phyloP scores from a whole-genome alignment of 2,888 invertebrate genomes.

The Trichopoda pennipes region DNA sequence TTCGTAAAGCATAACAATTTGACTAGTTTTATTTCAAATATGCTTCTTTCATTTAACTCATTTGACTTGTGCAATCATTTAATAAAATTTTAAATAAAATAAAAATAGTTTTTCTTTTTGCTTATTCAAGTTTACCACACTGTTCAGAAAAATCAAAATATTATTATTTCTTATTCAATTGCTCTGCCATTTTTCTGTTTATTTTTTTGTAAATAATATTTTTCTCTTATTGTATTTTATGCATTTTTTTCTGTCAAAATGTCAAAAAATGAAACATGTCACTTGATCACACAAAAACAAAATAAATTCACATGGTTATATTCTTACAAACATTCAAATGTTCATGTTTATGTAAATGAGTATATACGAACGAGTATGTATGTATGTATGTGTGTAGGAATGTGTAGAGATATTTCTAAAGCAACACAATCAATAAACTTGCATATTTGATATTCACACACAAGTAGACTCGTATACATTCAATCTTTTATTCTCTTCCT shows the following conservation, averaged over 20 bases:
- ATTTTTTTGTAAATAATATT: neutral
- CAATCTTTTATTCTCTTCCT: too few species aligned
- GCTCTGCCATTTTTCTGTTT: conserved; percentile 29
- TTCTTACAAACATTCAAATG: neutral
- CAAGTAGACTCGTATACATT: neutral
- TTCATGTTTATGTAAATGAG: neutral
- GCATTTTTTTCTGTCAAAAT: conserved; percentile 61
- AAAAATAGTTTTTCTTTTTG: neutral
- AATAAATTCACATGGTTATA: conserved; percentile 1
- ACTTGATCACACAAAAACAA: conserved; percentile 52
- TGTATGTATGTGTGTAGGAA: neutral
- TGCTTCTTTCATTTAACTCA: neutral
- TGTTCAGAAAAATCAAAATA: conserved; percentile 27
- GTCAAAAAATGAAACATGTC: conserved; percentile 65
- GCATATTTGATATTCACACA: conserved; percentile 42
- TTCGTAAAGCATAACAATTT: conserved; percentile 6
- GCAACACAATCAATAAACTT: conserved; percentile 30
- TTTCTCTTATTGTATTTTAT: conserved; percentile 33
- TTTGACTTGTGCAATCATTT: conserved; percentile 24
- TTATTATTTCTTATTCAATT: conserved; percentile 32
- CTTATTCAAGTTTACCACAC: conserved; percentile 34
- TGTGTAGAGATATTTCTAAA: neutral
- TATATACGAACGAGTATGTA: neutral
- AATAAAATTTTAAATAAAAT: conserved; percentile 1
- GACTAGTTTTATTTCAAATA: conserved; percentile 1